These are phyloP conservation scores for Cheilosia urbana DNA, from an alignment of 2,888 invertebrate species.

Conservation along the genomic window DNA sequence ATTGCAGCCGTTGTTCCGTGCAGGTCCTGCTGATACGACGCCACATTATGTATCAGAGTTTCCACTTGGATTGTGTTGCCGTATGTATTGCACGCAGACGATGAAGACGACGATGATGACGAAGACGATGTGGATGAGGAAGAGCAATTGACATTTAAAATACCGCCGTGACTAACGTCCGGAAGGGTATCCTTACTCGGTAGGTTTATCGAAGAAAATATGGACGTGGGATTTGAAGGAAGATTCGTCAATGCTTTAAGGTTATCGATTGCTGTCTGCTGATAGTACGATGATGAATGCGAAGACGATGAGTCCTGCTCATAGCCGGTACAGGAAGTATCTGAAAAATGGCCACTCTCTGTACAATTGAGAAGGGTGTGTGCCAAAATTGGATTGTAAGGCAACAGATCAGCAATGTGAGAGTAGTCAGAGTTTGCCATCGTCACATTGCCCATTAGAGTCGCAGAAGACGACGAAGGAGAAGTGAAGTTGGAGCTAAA, in stretches of 20 bases:
- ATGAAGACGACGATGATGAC: constrained; percentile 56
- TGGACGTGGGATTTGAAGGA: constrained; percentile 84
- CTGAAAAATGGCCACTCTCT: constrained; percentile 74
- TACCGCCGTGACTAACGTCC: constrained; percentile 12
- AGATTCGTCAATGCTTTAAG: constrained; percentile 85
- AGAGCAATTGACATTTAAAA: constrained; percentile 33
- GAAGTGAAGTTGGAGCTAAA: constrained; percentile 60
- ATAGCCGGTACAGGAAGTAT: constrained; percentile 67
- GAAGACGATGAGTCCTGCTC: constrained; percentile 68
- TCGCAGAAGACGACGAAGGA: constrained; percentile 53
- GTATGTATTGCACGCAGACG: constrained; percentile 50
- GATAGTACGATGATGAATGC: constrained; percentile 69
- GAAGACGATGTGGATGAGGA: constrained; percentile 58
- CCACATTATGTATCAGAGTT: constrained; percentile 75
- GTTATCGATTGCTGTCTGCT: constrained; percentile 84
- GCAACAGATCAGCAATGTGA: constrained; percentile 76
- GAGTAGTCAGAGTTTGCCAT: constrained; percentile 72
- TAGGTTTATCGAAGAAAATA: constrained; percentile 84
- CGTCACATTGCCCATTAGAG: constrained; percentile 51
- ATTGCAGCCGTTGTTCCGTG: constrained; percentile 57
- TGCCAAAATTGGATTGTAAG: constrained; percentile 76
- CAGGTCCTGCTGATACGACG: constrained; percentile 63
- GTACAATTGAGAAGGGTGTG: constrained; percentile 77
- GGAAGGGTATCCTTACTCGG: constrained; percentile 60
- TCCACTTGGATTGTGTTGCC: constrained; percentile 69